Conservation (phyloP, 2,113 vertebrate genomes). For the Sphaerodactylus townsendi region DNA sequence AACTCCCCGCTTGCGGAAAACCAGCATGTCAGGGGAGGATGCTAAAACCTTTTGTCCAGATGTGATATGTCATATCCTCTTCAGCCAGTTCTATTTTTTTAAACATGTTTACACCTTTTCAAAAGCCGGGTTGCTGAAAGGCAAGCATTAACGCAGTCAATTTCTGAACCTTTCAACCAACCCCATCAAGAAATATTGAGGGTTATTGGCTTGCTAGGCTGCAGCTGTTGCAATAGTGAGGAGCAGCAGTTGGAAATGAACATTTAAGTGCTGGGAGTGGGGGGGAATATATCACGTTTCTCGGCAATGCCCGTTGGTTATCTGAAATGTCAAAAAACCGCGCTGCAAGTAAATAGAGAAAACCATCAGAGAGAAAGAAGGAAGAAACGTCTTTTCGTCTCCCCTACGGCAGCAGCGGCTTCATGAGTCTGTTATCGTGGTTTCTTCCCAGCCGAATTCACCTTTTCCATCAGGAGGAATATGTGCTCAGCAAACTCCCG, state of each 20-base stretch:
- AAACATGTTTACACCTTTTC: background rate
- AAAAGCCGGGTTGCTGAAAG: background rate
- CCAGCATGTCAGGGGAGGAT: background rate
- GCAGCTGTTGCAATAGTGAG: background rate
- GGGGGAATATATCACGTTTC: background rate
- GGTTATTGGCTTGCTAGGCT: background rate
- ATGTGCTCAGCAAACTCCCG: constrained; percentile 90
- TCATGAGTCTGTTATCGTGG: background rate
- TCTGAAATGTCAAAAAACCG: constrained; percentile 12
- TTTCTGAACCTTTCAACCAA: background rate
- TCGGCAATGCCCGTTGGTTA: background rate
- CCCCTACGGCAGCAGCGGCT: background rate
- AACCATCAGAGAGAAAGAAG: background rate
- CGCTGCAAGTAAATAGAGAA: background rate
- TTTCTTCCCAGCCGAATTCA: constrained; percentile 29
- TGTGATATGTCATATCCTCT: background rate
- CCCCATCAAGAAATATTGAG: background rate
- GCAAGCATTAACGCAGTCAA: background rate
- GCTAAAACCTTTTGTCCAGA: background rate
- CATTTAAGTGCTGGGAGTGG: background rate
- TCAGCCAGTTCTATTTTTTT: background rate
- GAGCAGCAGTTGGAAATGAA: background rate
- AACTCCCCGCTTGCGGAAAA: background rate
- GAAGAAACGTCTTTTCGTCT: background rate
- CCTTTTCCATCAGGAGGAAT: constrained; percentile 74